phyloP scores from a whole-genome alignment of 1,140 invertebrate species.

The Popillia japonica region DNA sequence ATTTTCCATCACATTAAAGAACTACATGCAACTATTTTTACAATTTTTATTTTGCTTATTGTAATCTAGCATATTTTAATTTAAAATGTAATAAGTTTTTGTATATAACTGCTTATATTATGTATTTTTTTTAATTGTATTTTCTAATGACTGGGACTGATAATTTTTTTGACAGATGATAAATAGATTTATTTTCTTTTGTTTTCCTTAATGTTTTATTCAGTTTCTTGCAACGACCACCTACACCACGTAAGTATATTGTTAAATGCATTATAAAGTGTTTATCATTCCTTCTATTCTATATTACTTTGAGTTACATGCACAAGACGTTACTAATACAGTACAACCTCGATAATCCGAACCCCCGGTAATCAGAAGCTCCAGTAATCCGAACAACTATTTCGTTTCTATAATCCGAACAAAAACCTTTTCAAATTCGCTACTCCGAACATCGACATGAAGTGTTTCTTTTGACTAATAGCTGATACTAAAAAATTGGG shows the following conservation, averaged over 20 bases:
- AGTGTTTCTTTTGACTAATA: too few relatives aligned
- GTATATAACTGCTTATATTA: conserved; percentile 34
- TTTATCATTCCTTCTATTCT: neutral
- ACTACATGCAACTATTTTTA: too few relatives aligned
- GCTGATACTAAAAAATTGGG: too few relatives aligned
- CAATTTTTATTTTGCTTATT: conserved; percentile 20
- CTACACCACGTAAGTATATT: conserved; percentile 43
- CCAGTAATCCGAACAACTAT: too few relatives aligned
- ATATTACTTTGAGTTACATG: neutral
- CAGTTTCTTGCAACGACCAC: conserved; percentile 39
- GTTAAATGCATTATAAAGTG: neutral
- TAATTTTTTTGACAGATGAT: conserved; percentile 24
- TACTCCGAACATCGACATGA: too few relatives aligned
- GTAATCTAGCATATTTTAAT: neutral
- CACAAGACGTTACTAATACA: too few relatives aligned
- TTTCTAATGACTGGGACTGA: neutral
- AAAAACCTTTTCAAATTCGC: too few relatives aligned
- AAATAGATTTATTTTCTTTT: neutral
- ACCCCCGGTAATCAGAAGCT: too few relatives aligned
- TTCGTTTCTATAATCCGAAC: too few relatives aligned
- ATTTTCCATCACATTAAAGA: neutral
- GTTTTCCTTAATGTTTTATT: conserved; percentile 40
- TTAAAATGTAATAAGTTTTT: neutral
- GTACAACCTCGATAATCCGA: too few relatives aligned
- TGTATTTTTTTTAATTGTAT: neutral